Evolutionary conservation across 1,140 invertebrate species (phyloP).

Genomic region (Delia radicum): DNA sequence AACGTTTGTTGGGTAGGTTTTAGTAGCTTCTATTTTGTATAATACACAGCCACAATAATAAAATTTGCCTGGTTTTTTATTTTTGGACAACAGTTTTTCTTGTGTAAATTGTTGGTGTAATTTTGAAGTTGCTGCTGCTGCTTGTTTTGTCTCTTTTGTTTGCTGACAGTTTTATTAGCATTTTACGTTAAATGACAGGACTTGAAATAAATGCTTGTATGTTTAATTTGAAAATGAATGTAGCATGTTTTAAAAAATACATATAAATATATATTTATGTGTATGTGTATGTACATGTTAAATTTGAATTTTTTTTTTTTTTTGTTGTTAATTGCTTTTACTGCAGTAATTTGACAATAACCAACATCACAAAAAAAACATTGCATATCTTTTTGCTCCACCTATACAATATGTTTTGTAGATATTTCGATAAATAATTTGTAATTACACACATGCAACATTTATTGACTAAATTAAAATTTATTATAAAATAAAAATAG

Average conservation of each 20-base stretch:
- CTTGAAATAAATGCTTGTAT: conserved; percentile 16
- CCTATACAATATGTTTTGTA: neutral
- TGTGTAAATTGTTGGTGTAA: neutral
- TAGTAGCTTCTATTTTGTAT: neutral
- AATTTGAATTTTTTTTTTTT: neutral
- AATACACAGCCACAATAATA: neutral
- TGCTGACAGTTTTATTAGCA: conserved; percentile 24
- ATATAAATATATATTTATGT: no score
- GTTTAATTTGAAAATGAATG: conserved; percentile 5
- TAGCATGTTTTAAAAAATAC: neutral
- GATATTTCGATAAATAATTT: neutral
- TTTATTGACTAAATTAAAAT: neutral
- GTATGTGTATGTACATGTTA: no score
- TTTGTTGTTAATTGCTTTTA: conserved; percentile 14
- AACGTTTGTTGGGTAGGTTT: neutral
- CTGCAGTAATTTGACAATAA: conserved; percentile 23
- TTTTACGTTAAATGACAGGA: conserved; percentile 20
- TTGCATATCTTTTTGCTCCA: no score
- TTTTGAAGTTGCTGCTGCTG: neutral
- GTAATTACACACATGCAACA: neutral
- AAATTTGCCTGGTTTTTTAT: conserved; percentile 6
- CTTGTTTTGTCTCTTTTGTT: neutral
- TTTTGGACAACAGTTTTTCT: neutral
- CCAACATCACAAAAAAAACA: neutral
- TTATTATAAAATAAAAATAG: neutral